Base-by-base conservation (phyloP, 2,888 invertebrate genomes). In the Abrostola triplasia region DNA sequence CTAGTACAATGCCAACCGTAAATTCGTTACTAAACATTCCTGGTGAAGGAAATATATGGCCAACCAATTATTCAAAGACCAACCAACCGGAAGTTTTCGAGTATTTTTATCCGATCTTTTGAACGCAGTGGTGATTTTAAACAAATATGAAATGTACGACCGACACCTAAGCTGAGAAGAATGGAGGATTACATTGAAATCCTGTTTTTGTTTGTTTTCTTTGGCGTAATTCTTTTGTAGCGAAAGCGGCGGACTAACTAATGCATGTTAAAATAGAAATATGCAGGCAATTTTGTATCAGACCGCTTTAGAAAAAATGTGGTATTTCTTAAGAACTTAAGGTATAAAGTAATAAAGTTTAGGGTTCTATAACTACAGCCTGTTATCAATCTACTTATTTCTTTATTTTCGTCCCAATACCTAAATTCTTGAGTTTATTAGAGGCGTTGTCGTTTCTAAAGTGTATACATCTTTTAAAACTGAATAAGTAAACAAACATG, bases 171-270 rank as follows among this genome's bases (percentile, higher is more conserved):
- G 92, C 90, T 84, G 87, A 67, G 79, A 80, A 90, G 91, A 92
- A 92, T 89, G 75, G 89, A 84, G 89, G 92, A 93, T 94, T 94
- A 93, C 90, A 88, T 70, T 84, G 89, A 92, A 94, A 94, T 90
- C 91, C 90, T 92, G 93, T 94, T 93, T 92, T 94, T 94, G 93
- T 94, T 94, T 94, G 91, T 94, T 93, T 94, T 92, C 93, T 93
- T 93, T 90, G 73, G 68, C 75, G 77, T 91, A 88, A 91, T 88
- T 87, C 92, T 87, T 88, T 92, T 92, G 89, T 92, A 80, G 77
- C 62, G 77, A 72, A 75, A 64, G 78, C 52, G 70, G 60, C 42
- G 50, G 55, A 59, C 42, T 61, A 64, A 51, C 60, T 67, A 73
- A 71, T 80, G 49, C 56, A 55, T 42, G 40, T 49, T 41, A 44